Percentiles rank a stretch among this genome's conserved stretches.
phyloP scores from a whole-genome alignment of 2,113 vertebrate species.

The Ailurus styani region DNA sequence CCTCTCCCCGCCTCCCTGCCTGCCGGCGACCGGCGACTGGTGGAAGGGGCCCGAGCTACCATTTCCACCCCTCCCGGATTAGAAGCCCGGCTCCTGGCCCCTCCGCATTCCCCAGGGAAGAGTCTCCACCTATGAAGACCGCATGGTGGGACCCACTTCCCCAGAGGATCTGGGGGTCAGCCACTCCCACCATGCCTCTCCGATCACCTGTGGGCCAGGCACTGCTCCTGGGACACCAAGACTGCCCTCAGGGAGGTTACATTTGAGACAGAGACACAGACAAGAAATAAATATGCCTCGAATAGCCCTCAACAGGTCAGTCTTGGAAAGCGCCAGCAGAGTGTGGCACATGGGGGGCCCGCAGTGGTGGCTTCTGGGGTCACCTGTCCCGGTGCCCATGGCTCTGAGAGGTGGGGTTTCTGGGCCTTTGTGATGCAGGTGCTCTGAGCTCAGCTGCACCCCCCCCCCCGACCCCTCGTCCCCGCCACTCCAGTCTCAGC shows the following conservation, averaged over 20 bases:
- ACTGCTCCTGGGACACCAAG: neutral
- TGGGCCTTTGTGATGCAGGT: neutral
- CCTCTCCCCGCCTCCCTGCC: neutral
- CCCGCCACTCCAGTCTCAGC: neutral
- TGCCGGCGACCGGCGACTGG: too few relatives aligned
- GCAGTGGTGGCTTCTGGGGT: neutral
- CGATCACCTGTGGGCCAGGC: neutral
- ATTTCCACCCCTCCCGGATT: neutral
- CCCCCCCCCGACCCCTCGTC: accelerated
- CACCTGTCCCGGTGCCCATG: neutral
- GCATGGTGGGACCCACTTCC: neutral
- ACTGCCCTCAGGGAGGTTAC: too few relatives aligned
- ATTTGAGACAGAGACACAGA: neutral
- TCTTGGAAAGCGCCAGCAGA: too few relatives aligned
- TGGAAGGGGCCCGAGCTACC: neutral
- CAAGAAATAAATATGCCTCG: neutral
- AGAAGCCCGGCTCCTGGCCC: neutral
- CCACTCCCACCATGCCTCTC: neutral
- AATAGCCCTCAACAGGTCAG: neutral
- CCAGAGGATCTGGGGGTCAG: neutral
- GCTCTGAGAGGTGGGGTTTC: neutral
- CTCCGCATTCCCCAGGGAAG: neutral
- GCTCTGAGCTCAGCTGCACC: neutral
- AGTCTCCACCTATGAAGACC: neutral
- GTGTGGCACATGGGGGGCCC: neutral